phyloP scores from a whole-genome alignment of 2,888 invertebrate genomes.

The Brachyopa scutellaris region DNA sequence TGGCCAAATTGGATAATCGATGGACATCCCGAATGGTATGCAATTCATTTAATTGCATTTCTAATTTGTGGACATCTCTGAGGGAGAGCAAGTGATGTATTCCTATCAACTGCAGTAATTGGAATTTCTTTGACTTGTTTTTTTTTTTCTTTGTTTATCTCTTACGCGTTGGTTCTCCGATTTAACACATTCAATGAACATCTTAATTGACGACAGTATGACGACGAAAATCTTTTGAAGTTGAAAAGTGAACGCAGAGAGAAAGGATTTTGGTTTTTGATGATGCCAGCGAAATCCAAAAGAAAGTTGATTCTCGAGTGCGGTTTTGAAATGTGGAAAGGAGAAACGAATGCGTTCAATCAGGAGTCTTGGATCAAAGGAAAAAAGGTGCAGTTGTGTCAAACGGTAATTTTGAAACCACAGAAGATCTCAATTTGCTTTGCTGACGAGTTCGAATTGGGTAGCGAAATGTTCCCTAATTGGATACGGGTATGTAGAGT shows the following conservation, averaged over 20 bases:
- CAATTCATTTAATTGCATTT: conserved; percentile 72
- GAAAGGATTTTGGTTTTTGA: too few species aligned
- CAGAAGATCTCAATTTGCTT: too few species aligned
- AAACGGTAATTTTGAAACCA: too few species aligned
- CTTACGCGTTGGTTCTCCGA: not conserved
- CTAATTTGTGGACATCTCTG: conserved; percentile 65
- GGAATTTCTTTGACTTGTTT: conserved; percentile 18
- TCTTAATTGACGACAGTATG: conserved; percentile 33
- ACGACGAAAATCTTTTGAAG: not conserved
- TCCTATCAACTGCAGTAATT: conserved; percentile 49
- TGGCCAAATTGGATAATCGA: conserved; percentile 65
- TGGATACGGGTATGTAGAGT: too few species aligned
- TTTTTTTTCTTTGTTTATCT: not conserved
- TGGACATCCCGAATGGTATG: conserved; percentile 50
- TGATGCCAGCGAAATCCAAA: too few species aligned
- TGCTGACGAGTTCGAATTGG: too few species aligned
- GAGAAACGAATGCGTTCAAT: too few species aligned
- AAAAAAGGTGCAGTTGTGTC: too few species aligned
- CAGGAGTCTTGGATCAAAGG: too few species aligned
- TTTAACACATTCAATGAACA: conserved; percentile 21
- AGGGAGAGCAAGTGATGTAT: conserved; percentile 50
- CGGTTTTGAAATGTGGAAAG: too few species aligned
- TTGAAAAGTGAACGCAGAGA: not conserved
- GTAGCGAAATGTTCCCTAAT: too few species aligned
- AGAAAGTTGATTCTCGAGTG: too few species aligned